A percentile compares a stretch with the other conserved stretches of the same genome.
phyloP scores from a whole-genome alignment of 1,140 invertebrate genomes.

The Aphidius ervi region DNA sequence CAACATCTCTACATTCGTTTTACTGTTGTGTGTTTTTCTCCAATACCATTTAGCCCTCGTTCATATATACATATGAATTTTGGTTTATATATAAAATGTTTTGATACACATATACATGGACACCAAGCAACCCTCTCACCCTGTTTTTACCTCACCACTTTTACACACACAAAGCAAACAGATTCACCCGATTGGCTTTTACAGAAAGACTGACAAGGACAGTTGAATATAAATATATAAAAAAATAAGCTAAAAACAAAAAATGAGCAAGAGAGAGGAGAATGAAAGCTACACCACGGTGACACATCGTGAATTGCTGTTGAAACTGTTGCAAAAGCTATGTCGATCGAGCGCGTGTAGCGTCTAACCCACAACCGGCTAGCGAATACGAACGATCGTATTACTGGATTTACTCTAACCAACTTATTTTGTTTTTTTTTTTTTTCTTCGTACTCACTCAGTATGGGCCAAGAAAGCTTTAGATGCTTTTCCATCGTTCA shows the following conservation, averaged over 20 bases:
- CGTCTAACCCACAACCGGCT: slow-evolving; percentile 21
- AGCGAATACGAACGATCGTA: slow-evolving; percentile 48
- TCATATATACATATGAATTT: slow-evolving; percentile 5
- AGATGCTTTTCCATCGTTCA: slow-evolving; percentile 25
- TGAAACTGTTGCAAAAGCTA: slow-evolving; percentile 37
- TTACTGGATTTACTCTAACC: slow-evolving; percentile 30
- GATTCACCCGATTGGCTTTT: too few relatives aligned
- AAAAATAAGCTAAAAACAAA: too few relatives aligned
- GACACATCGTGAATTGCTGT: slow-evolving; percentile 41
- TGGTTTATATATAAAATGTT: background rate
- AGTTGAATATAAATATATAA: too few relatives aligned
- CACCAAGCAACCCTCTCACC: slow-evolving; percentile 28
- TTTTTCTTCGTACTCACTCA: background rate
- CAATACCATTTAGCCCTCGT: slow-evolving; percentile 8
- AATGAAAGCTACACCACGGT: slow-evolving; percentile 28
- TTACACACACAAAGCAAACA: too few relatives aligned
- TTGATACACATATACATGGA: too few relatives aligned
- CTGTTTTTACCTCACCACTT: slow-evolving; percentile 34
- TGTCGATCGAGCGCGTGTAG: slow-evolving; percentile 27
- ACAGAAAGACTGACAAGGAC: too few relatives aligned
- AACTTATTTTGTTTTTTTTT: background rate
- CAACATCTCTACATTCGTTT: slow-evolving; percentile 2
- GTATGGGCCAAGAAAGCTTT: slow-evolving; percentile 4
- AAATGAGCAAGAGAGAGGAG: slow-evolving; percentile 22
- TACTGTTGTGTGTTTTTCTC: background rate